Evolutionary conservation across 2,888 invertebrate genomes (phyloP).

Genomic region (Amphipoea oculea): DNA sequence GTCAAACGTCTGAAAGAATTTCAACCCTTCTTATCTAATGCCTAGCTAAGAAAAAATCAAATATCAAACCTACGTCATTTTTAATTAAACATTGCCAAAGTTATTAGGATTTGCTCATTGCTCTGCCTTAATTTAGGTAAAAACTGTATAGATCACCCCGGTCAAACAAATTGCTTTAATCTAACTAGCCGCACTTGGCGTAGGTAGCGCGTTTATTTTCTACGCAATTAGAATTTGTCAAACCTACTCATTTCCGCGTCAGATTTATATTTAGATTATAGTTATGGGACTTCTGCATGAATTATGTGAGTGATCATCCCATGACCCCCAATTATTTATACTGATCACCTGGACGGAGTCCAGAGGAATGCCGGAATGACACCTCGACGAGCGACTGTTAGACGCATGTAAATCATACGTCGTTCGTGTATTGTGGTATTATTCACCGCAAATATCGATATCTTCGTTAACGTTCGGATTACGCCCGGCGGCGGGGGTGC

Average conservation of each 20-base stretch:
- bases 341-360: constrained; percentile 83
- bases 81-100: constrained; percentile 17
- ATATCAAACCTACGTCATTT: constrained; percentile 5
- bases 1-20: constrained; percentile 52
- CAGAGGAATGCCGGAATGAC: constrained; percentile 82
- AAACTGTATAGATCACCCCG: constrained; percentile 32
- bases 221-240: constrained; percentile 31
- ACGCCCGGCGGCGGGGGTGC: constrained; percentile 82
- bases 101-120: constrained; percentile 28
- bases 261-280: constrained; percentile 42
- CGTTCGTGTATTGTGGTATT: constrained; percentile 79
- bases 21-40: constrained; percentile 41
- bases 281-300: constrained; percentile 53
- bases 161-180: constrained; percentile 37
- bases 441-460: constrained; percentile 89
- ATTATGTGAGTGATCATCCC: constrained; percentile 59
- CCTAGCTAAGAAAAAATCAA: constrained; percentile 8
- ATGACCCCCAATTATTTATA: constrained; percentile 75
- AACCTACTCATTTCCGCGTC: constrained; percentile 26
- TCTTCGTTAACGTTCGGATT: constrained; percentile 86
- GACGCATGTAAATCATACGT: constrained; percentile 78
- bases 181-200: constrained; percentile 11
- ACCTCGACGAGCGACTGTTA: constrained; percentile 71
- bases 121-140: constrained; percentile 36
- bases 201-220: constrained; percentile 25